Evolutionary conservation across 2,113 vertebrate species (phyloP).

Genomic region (Connochaetes taurinus): DNA sequence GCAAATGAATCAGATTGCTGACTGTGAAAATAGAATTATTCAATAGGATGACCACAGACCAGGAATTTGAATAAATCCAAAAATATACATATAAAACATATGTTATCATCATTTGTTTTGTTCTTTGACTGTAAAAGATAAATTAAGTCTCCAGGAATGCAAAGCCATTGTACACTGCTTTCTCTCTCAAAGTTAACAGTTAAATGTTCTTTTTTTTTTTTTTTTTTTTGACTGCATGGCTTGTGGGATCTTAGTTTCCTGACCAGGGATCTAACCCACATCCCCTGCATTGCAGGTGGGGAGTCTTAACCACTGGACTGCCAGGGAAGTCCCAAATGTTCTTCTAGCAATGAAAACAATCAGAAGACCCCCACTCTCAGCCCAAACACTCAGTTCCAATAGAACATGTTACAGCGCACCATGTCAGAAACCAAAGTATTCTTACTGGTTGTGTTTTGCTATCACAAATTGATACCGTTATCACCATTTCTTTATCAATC

Average conservation of each 20-base stretch:
- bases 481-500: background rate
- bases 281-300: background rate
- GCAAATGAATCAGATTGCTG: background rate
- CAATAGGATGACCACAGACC: background rate
- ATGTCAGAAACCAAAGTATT: background rate
- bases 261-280: background rate
- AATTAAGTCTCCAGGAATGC: background rate
- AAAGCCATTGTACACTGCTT: background rate
- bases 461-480: background rate
- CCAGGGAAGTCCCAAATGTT: background rate
- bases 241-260: background rate
- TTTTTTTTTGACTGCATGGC: background rate
- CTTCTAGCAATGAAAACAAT: background rate
- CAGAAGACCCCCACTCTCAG: background rate
- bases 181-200: background rate
- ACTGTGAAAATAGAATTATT: conserved; percentile 8
- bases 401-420: background rate
- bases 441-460: background rate
- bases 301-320: background rate
- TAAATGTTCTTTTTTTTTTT: background rate
- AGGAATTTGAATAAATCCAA: background rate
- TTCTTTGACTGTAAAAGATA: background rate
- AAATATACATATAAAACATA: background rate
- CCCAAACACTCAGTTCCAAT: background rate
- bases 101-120: background rate